Evolutionary conservation across 2,113 vertebrate species (phyloP).

Genomic region (Asarcornis scutulata): DNA sequence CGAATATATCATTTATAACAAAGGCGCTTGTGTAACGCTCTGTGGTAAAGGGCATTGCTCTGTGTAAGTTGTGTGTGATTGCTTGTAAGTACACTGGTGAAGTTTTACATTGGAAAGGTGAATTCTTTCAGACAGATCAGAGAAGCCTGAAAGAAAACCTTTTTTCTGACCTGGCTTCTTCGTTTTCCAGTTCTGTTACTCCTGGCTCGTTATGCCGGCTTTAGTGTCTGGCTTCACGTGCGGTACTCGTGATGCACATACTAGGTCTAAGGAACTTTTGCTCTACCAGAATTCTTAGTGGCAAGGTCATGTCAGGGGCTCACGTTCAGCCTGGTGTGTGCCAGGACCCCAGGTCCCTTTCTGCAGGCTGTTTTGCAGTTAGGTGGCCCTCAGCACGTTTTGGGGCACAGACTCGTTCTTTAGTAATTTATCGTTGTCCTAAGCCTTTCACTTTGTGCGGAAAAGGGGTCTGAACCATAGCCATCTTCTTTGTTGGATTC

Average conservation of each 20-base stretch:
- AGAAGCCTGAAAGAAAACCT: neutral
- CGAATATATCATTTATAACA: neutral
- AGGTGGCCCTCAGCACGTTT: neutral
- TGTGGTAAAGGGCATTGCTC: neutral
- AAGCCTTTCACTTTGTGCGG: neutral
- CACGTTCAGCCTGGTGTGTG: fast-evolving
- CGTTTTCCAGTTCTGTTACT: neutral
- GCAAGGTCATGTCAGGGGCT: neutral
- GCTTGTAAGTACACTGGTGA: no score
- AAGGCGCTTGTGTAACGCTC: neutral
- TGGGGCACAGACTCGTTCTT: neutral
- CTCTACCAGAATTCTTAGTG: neutral
- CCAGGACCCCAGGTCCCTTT: neutral
- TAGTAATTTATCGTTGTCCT: neutral
- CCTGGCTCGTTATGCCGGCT: neutral
- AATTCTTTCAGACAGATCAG: neutral
- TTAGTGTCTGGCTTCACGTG: neutral
- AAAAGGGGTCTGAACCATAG: neutral
- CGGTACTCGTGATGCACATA: no score
- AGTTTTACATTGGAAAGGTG: neutral
- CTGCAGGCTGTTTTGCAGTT: no score
- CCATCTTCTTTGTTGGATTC: neutral
- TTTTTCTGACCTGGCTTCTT: neutral
- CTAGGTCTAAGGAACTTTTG: no score
- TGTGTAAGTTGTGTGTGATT: neutral